Evolutionary conservation across 2,113 vertebrate species (phyloP).

Genomic region (Smithornis capensis): DNA sequence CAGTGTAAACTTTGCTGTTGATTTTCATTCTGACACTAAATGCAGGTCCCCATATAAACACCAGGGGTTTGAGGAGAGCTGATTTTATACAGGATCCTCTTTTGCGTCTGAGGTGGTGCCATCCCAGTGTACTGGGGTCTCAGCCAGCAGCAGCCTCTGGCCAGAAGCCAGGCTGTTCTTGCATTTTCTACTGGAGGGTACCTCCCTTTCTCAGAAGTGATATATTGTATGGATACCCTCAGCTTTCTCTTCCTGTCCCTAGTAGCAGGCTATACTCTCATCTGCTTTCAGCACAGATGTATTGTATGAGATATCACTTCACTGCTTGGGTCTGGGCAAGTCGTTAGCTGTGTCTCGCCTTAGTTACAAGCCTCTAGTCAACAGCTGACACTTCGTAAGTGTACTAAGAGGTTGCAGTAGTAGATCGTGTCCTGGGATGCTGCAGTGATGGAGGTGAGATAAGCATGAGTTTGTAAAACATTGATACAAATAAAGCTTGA

Average conservation of each 20-base stretch:
- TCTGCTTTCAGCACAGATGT: background rate
- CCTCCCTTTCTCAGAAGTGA: background rate
- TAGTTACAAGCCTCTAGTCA: background rate
- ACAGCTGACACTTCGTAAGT: background rate
- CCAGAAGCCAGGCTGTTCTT: background rate
- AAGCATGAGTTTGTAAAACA: background rate
- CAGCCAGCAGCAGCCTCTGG: background rate
- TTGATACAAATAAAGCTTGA: background rate
- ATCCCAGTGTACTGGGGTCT: background rate
- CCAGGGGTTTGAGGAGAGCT: background rate
- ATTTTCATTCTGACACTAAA: background rate
- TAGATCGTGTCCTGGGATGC: background rate
- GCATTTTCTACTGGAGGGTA: background rate
- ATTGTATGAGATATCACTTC: background rate
- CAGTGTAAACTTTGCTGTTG: background rate
- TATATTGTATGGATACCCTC: background rate
- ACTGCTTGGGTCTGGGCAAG: background rate
- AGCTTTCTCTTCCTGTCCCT: background rate
- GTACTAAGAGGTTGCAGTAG: background rate
- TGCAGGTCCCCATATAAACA: background rate
- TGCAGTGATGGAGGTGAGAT: background rate
- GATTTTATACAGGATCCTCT: background rate
- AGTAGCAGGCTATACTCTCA: background rate
- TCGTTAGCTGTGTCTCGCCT: background rate
- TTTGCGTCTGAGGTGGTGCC: background rate